Conservation (phyloP, 2,888 invertebrate species). For the Argyra leucocephala region DNA sequence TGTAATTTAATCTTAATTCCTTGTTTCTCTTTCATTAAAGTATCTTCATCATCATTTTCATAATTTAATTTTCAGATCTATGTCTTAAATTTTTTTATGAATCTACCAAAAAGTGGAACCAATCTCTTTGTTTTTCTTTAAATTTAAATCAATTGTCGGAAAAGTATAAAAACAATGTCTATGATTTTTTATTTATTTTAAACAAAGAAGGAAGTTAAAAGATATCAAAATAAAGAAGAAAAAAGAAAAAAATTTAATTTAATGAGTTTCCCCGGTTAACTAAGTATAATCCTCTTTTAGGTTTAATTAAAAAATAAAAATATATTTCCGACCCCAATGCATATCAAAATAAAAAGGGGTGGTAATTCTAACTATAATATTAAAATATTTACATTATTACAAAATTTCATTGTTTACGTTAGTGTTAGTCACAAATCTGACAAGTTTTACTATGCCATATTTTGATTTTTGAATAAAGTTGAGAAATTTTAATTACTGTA, state of each 20-base stretch:
- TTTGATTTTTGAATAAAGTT: too few species aligned
- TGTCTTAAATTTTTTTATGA: too few species aligned
- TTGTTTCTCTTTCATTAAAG: not conserved
- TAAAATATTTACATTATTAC: too few species aligned
- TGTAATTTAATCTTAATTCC: not conserved
- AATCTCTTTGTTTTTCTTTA: not conserved
- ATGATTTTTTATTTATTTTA: not conserved
- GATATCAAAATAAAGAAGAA: not conserved
- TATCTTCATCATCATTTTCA: not conserved
- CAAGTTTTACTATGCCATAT: too few species aligned
- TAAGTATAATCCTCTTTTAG: not conserved
- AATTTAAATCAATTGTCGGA: not conserved
- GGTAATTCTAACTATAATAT: too few species aligned
- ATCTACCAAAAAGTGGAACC: too few species aligned
- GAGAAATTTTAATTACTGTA: too few species aligned
- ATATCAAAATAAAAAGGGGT: too few species aligned
- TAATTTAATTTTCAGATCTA: not conserved
- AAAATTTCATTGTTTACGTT: too few species aligned
- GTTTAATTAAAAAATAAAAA: not conserved
- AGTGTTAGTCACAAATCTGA: too few species aligned
- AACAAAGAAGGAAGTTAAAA: not conserved
- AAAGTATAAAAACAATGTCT: not conserved
- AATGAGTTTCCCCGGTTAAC: slow-evolving; percentile 3
- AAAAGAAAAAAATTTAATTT: not conserved
- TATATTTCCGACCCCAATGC: too few species aligned